A percentile compares a stretch with the other conserved stretches of the same genome.
Evolutionary conservation across 53 echinoderm and acorn worm species (phyloP).

Genomic region (Echinometra lucunter): DNA sequence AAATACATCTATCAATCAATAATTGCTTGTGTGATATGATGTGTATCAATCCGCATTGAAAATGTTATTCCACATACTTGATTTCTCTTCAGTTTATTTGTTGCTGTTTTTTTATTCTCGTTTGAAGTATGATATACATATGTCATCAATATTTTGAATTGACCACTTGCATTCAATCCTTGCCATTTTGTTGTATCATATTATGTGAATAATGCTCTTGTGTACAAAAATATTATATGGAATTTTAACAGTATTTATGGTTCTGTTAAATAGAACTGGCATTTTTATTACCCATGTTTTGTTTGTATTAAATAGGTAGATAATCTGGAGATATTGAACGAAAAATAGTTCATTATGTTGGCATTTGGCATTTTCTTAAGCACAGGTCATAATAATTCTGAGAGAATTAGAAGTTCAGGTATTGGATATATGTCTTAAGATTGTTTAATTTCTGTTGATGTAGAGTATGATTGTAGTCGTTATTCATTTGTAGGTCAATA

Average conservation of each 20-base stretch:
- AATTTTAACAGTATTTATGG: constrained; percentile 71
- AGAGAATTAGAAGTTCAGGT: not conserved
- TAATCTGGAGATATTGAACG: not conserved
- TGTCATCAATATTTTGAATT: constrained; percentile 34
- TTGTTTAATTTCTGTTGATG: not conserved
- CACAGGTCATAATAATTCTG: not conserved
- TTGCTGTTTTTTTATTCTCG: not conserved
- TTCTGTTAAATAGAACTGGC: constrained; percentile 27
- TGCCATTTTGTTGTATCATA: constrained; percentile 64
- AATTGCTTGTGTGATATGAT: constrained; percentile 21
- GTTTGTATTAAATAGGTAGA: not conserved
- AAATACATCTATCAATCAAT: not conserved
- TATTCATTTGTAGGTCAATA: not conserved
- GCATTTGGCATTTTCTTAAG: not conserved
- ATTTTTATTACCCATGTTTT: not conserved
- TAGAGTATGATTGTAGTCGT: not conserved
- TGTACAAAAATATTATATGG: constrained; percentile 65
- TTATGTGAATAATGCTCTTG: constrained; percentile 59
- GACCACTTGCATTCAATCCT: constrained; percentile 65
- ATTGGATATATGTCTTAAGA: constrained; percentile 2
- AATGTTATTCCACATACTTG: not conserved
- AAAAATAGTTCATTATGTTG: not conserved
- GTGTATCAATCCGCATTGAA: not conserved
- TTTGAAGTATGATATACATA: constrained; percentile 36
- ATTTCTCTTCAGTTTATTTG: constrained; percentile 4